Conservation (phyloP, 2,797 vertebrate genomes). For the Phoebastria nigripes region DNA sequence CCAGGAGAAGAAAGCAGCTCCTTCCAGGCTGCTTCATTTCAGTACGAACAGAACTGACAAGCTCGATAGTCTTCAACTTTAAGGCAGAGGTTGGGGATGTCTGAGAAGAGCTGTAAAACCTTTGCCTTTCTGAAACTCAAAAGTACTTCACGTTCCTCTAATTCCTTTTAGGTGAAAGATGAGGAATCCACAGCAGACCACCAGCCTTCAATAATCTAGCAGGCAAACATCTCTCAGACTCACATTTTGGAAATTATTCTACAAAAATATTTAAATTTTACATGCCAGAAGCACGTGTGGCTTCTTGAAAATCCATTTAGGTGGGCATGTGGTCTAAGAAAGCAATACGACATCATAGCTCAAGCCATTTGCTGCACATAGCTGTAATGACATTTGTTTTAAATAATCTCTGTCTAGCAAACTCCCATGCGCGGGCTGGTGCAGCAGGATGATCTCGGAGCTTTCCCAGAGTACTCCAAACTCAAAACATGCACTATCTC, state of each 20-base stretch:
- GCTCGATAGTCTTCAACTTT: background rate
- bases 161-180: background rate
- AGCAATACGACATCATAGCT: background rate
- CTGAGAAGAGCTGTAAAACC: background rate
- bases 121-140: background rate
- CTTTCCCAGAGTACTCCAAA: background rate
- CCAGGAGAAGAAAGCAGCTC: background rate
- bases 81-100: background rate
- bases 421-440: rapidly evolving
- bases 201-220: background rate
- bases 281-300: background rate
- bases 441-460: background rate
- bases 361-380: background rate
- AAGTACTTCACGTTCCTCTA: background rate
- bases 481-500: background rate
- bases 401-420: background rate
- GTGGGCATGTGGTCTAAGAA: background rate
- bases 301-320: background rate
- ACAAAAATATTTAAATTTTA: background rate
- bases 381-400: background rate
- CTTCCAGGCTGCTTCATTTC: background rate
- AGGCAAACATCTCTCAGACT: background rate
- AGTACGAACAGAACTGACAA: background rate
- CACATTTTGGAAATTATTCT: background rate
- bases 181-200: background rate